Base-by-base conservation (phyloP, 2,797 vertebrate genomes). In the Lagodon rhomboides region DNA sequence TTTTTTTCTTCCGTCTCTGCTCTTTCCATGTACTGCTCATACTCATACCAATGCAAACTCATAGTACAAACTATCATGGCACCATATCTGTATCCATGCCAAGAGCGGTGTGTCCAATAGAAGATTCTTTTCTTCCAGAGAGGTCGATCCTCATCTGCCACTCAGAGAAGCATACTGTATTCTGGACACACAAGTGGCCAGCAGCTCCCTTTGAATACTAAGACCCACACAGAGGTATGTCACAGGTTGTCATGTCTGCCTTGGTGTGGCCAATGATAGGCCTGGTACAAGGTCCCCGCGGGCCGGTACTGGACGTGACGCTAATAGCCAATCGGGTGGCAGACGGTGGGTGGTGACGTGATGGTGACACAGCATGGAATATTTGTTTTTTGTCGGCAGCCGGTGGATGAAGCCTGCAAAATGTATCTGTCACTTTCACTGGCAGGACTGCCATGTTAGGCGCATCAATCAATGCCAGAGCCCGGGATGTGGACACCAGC, bases 391-490 rank as follows among this genome's bases (percentile, higher is more conserved):
- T 79, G 63, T 64, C 75, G 81, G 86, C 78, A 79, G 78, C 58
- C 18, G 53, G 10, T 59, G 66, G 83, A 84, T 62, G 66, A 83
- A 74, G 78, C 53, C 80, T 82, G 79, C 12, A 0, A 80, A 86
- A 87, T 85, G 79, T 87, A 85, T 89, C 86, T 79, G 82, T 93
- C 88, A 90, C 89, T 87, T 90, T 63, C 65, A 73, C 82, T 85
- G 79, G 74, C 86, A 84, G 77, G 64, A 65, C 56, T 73, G 68
- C 79, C 85, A 72, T 69, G 86, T 73, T 77, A 55, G 71, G 71
- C 41, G n/a, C 73, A 92, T 93, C 89, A 87, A 90, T 94, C 92
- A 93, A 44, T 74, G 69, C 66, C 83, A 65, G 74, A 80, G 73
- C 51, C 51, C 73, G 61, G 75, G 73, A 86, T 16, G 46, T 69